phyloP scores from a whole-genome alignment of 2,113 vertebrate genomes.

The Bubo blakistoni region DNA sequence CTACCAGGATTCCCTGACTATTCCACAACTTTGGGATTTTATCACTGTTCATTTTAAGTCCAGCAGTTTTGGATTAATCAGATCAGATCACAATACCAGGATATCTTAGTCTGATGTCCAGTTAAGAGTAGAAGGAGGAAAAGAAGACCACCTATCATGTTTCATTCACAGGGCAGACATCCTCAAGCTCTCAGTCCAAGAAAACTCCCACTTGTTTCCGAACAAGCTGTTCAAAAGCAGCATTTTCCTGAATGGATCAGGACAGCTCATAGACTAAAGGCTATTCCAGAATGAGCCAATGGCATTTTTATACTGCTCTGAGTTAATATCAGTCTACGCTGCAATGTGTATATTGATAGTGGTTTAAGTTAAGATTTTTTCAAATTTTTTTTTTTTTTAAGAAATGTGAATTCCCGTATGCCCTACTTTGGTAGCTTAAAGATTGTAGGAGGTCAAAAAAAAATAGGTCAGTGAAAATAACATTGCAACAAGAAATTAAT shows the following conservation, averaged over 20 bases:
- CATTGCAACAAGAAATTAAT: conserved; percentile 82
- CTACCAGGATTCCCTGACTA: not conserved
- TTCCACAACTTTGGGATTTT: not conserved
- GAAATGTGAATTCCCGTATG: conserved; percentile 65
- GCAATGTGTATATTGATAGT: conserved; percentile 11
- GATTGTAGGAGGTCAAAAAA: conserved; percentile 75
- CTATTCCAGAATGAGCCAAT: not conserved
- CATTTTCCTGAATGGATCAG: not conserved
- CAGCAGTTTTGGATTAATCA: not conserved
- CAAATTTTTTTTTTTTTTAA: not conserved
- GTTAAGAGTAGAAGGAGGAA: not conserved
- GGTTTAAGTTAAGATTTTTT: not conserved
- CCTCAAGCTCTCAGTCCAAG: not conserved
- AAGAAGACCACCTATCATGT: not conserved
- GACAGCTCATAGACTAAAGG: not conserved
- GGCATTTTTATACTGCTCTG: not conserved
- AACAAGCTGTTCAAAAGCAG: not conserved
- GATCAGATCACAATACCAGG: not conserved
- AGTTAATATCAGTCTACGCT: not conserved
- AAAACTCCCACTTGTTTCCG: conserved; percentile 27
- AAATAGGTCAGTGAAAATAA: conserved; percentile 82
- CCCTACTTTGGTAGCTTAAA: conserved; percentile 67
- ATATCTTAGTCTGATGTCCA: not conserved
- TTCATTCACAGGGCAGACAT: not conserved
- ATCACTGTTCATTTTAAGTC: not conserved